Evolutionary conservation across 2,888 invertebrate genomes (phyloP).

Genomic region (Bruchidius siliquastri): DNA sequence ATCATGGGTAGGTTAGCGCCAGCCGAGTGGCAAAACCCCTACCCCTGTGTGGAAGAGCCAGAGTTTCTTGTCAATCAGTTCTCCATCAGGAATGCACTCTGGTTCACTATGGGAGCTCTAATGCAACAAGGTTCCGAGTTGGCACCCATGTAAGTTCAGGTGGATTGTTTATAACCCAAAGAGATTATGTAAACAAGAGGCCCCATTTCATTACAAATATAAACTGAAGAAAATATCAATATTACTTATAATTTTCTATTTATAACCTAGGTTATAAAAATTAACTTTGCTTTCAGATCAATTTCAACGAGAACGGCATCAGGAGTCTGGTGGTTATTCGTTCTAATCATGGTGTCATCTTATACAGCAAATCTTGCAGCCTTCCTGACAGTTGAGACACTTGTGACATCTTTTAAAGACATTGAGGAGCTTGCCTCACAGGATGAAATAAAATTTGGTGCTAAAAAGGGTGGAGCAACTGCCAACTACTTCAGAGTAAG

Average conservation of each 20-base stretch:
- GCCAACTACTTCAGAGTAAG: conserved; percentile 81
- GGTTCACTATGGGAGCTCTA: conserved; percentile 82
- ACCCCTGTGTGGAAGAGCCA: conserved; percentile 79
- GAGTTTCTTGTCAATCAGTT: conserved; percentile 81
- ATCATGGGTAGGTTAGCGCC: conserved; percentile 76
- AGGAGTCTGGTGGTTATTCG: conserved; percentile 87
- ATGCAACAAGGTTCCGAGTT: conserved; percentile 86
- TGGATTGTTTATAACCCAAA: too few species aligned
- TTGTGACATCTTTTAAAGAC: conserved; percentile 66
- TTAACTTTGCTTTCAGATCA: conserved; percentile 54
- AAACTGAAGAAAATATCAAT: too few species aligned
- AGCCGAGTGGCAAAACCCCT: conserved; percentile 84
- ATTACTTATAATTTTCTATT: too few species aligned
- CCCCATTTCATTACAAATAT: too few species aligned
- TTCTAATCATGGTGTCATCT: conserved; percentile 78
- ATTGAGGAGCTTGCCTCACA: conserved; percentile 82
- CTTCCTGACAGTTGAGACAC: conserved; percentile 77
- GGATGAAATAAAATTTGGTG: conserved; percentile 80
- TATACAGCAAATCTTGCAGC: conserved; percentile 91
- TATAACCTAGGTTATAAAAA: too few species aligned
- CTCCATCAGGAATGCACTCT: conserved; percentile 76
- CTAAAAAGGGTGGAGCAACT: conserved; percentile 81
- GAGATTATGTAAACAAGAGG: too few species aligned
- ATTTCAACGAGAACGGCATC: conserved; percentile 84
- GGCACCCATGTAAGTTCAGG: conserved; percentile 67